Base-by-base conservation (phyloP, 2,797 vertebrate species). In the Tangara arthus region DNA sequence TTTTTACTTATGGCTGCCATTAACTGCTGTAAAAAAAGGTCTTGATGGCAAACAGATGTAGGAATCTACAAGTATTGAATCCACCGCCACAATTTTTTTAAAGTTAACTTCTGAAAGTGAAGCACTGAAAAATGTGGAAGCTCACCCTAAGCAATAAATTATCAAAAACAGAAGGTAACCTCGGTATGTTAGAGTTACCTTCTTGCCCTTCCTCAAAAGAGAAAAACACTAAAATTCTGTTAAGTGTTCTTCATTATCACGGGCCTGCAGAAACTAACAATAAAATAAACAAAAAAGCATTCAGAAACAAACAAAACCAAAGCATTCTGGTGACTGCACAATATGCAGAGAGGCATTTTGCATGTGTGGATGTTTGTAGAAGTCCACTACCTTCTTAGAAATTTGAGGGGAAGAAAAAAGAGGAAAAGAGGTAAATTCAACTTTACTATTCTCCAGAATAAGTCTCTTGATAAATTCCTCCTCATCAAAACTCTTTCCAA, bases 161-260 rank as follows among this genome's bases (percentile, higher is more conserved):
- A 59, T 22, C 42, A 70, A 69, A 93, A 63, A 0, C 32, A 65
- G 23, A 72, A 0, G 1, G 47, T 6, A 76, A 61, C 3, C 8
- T 75, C 63, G 53, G 26, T 9, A 27, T 1, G 0, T 55, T 59
- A 82, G 7, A 72, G 37, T 13, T 49, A 47, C 19, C 16, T 28
- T 66, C 83, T 42, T 76, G n/a, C 24, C 57, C 47, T 32, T 82
- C 53, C 35, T 57, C 55, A 3, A 42, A 69, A 55, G 41, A 68
- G 22, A 13, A 10, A 50, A 21, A 44, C 57, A 15, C 15, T 46
- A 85, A 75, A 76, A 72, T 78, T 32, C 28, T 44, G 13, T 57
- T 32, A 46, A 14, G 27, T 65, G 23, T 26, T 82, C 19, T 28
- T 87, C 34, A 22, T 35, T 44, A 76, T 8, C 49, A 49, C 21